phyloP scores from a whole-genome alignment of 1,140 invertebrate genomes.

The Pseudobourletiella spinata region DNA sequence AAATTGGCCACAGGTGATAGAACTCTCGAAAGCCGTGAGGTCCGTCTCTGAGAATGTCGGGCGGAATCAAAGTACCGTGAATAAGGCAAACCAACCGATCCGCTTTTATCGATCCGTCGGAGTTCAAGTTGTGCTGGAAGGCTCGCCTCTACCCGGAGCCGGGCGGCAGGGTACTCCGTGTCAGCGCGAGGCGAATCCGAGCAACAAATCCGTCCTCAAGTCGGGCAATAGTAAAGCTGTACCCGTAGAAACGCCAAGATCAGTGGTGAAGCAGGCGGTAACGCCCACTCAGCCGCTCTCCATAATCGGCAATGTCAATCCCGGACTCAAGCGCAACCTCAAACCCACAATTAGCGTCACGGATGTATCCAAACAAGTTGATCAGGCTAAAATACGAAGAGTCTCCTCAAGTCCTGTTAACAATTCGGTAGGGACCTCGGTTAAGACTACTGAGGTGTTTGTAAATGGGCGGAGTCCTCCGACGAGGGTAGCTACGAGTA shows the following conservation, averaged over 20 bases:
- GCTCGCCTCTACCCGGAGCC: background rate
- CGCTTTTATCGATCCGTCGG: constrained; percentile 31
- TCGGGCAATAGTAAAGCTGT: background rate
- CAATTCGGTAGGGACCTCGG: too few species aligned
- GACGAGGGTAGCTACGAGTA: too few species aligned
- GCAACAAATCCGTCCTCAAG: background rate
- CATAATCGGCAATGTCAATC: background rate
- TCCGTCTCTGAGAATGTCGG: constrained; percentile 12
- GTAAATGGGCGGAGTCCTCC: too few species aligned
- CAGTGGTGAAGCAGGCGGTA: background rate
- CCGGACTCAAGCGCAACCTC: background rate
- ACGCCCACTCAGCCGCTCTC: background rate
- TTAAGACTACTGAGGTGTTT: too few species aligned
- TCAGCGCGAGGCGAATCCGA: background rate
- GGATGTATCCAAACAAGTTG: background rate
- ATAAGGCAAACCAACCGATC: constrained; percentile 9
- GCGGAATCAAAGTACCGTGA: constrained; percentile 8
- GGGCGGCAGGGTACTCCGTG: background rate
- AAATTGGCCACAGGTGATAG: constrained; percentile 16
- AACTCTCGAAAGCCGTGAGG: constrained; percentile 20
- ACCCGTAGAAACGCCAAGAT: background rate
- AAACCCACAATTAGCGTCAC: background rate
- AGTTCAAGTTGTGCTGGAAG: constrained; percentile 18
- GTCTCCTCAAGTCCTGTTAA: background rate
- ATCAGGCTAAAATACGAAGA: background rate